Base-by-base conservation (phyloP, 1,140 invertebrate genomes). In the Hylaeus volcanicus region DNA sequence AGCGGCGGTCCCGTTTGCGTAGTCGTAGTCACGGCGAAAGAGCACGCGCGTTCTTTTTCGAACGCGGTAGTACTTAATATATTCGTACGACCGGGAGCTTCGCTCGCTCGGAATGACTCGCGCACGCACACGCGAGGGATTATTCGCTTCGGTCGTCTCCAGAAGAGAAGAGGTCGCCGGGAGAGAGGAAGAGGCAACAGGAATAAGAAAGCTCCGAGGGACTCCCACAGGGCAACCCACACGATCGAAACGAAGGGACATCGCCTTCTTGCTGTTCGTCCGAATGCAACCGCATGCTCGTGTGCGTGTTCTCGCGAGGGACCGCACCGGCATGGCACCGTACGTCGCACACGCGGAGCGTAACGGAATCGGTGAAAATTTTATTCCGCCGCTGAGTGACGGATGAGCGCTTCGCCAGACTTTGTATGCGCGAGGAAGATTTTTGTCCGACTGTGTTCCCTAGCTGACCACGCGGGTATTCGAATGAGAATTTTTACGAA, bases 191-290 rank as follows among this genome's bases (percentile, higher is more conserved):
- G 58, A 3, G 77, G 37, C 45, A 61, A 72, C 70, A 74, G 81
- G 86, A 64, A 87, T 81, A 86, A 86, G 84, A 86, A 83, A 79
- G 84, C 80, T 78, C 65, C 63, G 71, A 63, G 74, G 73, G 85
- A 86, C 85, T 87, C 84, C 85, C 84, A 87, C 85, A 83, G 85
- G 85, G 81, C 77, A 79, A 83, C 85, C 78, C 82, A 87, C 86
- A 78, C 65, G 74, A 51, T 81, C 81, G 78, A 79, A 73, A 4
- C 41, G 37, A 79, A 79, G 74, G 72, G 73, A 79, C 85, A 71
- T 86, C 81, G 76, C 45, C 75, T 82, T 74, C 84, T 86, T 83
- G 81, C 71, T 26, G 58, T 65, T 79, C 72, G 64, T 70, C 75
- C 61, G 65, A 60, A 26, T 43, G n/a, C 60, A 39, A 37, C n/a